Conservation (phyloP, 2,797 vertebrate genomes). For the Vultur gryphus region DNA sequence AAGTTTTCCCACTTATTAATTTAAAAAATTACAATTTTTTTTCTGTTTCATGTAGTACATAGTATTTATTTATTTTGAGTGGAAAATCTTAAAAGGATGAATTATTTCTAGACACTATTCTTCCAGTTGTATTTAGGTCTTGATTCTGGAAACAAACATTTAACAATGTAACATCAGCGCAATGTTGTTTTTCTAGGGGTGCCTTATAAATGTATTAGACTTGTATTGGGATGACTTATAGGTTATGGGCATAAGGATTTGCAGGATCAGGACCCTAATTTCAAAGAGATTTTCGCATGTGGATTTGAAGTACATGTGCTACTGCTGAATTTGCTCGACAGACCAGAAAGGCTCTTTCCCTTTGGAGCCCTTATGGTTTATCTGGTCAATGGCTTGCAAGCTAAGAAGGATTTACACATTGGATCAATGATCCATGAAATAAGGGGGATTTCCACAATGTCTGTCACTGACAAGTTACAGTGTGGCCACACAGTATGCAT, state of each 20-base stretch:
- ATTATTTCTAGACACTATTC: background rate
- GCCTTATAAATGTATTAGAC: background rate
- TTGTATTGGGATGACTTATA: background rate
- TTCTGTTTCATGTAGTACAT: background rate
- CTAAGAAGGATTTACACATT: constrained; percentile 59
- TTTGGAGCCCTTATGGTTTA: constrained; percentile 60
- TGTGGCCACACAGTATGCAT: constrained; percentile 28
- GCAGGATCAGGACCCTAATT: constrained; percentile 17
- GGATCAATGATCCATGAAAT: constrained; percentile 64
- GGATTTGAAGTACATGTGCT: constrained; percentile 14
- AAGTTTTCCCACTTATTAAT: background rate
- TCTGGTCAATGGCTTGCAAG: constrained; percentile 46
- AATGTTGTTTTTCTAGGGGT: background rate
- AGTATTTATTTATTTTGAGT: background rate
- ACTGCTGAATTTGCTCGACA: constrained; percentile 42
- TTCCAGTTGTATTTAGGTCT: background rate
- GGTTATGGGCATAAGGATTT: background rate
- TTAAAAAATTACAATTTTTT: background rate
- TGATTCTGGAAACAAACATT: background rate
- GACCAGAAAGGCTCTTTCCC: constrained; percentile 40
- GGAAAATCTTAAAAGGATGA: background rate
- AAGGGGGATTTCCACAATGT: constrained; percentile 53
- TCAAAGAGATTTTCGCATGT: constrained; percentile 22
- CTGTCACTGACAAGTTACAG: constrained; percentile 50
- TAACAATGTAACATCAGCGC: background rate